Percentiles rank a stretch among this genome's conserved stretches.
These are phyloP conservation scores for Thalassoma bifasciatum DNA, from an alignment of 2,113 vertebrate species.

Conservation along the genomic window DNA sequence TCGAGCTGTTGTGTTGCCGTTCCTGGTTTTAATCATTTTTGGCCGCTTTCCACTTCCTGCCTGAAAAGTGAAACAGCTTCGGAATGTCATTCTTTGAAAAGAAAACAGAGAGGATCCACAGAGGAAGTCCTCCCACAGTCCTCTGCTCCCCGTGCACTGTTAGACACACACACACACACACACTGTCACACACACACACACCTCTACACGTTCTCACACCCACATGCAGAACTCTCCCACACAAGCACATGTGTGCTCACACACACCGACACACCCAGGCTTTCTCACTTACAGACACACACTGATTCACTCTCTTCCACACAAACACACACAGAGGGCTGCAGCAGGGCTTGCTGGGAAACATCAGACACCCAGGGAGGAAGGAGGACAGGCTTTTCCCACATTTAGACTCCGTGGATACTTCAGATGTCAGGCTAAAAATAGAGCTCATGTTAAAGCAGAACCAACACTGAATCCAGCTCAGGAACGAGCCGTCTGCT, in stretches of 20 bases:
- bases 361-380: slow-evolving; percentile 97
- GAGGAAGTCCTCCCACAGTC: slow-evolving; percentile 98
- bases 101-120: slow-evolving; percentile 99
- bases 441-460: slow-evolving; percentile 94
- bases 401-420: slow-evolving; percentile 98
- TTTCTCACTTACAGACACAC: slow-evolving; percentile 52
- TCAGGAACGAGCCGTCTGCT: slow-evolving; percentile 59
- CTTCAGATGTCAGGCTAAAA: slow-evolving; percentile 97
- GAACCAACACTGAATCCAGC: slow-evolving; percentile 83
- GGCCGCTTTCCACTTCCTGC: slow-evolving; percentile 97
- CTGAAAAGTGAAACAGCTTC: slow-evolving; percentile 98
- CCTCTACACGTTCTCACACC: slow-evolving; percentile 47
- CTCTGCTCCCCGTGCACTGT: slow-evolving; percentile 80
- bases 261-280: slow-evolving; percentile 70
- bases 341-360: slow-evolving; percentile 91
- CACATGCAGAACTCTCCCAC: slow-evolving; percentile 51
- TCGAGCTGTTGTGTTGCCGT: slow-evolving; percentile 90
- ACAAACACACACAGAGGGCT: slow-evolving; percentile 75
- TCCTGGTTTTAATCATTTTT: slow-evolving; percentile 98
- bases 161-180: slow-evolving; percentile 85
- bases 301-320: slow-evolving; percentile 45
- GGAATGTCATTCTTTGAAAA: slow-evolving; percentile 99
- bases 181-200: slow-evolving; percentile 68
- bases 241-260: slow-evolving; percentile 53
- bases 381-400: slow-evolving; percentile 99